These are phyloP conservation scores for Oryzias curvinotus DNA, from an alignment of 2,113 vertebrate species.

Conservation along the genomic window DNA sequence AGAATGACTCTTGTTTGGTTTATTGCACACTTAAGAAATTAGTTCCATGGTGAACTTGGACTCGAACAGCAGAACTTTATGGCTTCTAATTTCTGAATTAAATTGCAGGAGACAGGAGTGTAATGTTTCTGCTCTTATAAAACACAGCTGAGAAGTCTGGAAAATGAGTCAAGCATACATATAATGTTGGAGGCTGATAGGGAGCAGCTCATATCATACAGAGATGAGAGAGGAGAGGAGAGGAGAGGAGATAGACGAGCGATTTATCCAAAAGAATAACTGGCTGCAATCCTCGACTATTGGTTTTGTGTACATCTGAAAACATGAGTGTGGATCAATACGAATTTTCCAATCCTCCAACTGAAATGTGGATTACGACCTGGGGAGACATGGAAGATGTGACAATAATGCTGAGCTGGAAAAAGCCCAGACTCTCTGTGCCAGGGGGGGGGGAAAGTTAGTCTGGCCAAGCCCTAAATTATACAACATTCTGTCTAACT, in stretches of 20 bases:
- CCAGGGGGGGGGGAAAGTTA: conserved; percentile 39
- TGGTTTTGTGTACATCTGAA: conserved; percentile 34
- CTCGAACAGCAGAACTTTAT: conserved; percentile 51
- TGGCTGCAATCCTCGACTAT: conserved; percentile 28
- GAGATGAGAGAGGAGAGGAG: conserved; percentile 18
- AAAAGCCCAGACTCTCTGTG: conserved; percentile 33
- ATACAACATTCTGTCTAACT: conserved; percentile 38
- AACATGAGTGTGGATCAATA: conserved; percentile 41
- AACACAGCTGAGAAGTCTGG: conserved; percentile 52
- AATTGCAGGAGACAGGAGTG: conserved; percentile 63
- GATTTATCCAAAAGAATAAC: conserved; percentile 31
- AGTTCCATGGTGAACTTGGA: conserved; percentile 64
- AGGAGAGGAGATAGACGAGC: conserved; percentile 6
- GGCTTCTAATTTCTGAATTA: conserved; percentile 60
- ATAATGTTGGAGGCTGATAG: conserved; percentile 40
- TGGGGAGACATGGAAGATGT: conserved; percentile 25
- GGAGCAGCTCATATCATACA: conserved; percentile 38
- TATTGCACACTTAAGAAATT: conserved; percentile 67
- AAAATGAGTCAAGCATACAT: conserved; percentile 53
- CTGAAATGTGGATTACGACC: conserved; percentile 28
- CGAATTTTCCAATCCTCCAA: conserved; percentile 21
- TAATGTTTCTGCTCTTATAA: conserved; percentile 56
- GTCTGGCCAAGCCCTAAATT: conserved; percentile 43
- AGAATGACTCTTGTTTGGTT: conserved; percentile 64
- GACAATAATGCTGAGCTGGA: conserved; percentile 33